Conservation (phyloP, 2,113 vertebrate genomes). For the Archilochus colubris region DNA sequence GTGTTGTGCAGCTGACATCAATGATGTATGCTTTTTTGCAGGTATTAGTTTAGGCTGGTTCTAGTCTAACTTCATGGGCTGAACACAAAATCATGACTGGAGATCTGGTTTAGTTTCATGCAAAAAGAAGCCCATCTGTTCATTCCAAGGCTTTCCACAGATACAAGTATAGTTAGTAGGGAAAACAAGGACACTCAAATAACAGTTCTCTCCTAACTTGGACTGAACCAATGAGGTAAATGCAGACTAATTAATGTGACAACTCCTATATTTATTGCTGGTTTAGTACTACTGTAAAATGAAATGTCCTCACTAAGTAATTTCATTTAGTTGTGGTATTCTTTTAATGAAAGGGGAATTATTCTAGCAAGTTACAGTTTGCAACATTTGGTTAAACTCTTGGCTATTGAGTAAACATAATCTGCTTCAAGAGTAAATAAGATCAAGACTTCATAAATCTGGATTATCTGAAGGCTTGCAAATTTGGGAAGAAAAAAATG, state of each 20-base stretch:
- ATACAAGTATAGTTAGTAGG: not conserved
- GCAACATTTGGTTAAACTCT: not conserved
- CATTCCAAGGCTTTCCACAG: not conserved
- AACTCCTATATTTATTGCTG: not conserved
- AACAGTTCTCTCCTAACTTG: not conserved
- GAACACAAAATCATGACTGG: not conserved
- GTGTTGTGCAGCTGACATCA: not conserved
- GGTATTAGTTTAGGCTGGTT: not conserved
- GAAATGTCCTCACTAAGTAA: not conserved
- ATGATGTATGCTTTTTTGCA: accelerated
- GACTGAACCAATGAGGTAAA: not conserved
- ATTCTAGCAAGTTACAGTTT: not conserved
- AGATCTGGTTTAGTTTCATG: not conserved
- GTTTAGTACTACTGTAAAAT: not conserved
- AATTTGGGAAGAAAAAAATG: not conserved
- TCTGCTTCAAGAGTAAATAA: not conserved
- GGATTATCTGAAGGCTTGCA: not conserved
- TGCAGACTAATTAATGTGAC: not conserved
- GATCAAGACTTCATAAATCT: not conserved
- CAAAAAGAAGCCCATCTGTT: not conserved
- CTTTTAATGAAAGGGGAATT: not conserved
- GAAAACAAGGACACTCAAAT: not conserved
- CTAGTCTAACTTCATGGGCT: not conserved
- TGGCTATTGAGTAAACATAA: not conserved
- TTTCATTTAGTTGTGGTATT: not conserved